Base-by-base conservation (phyloP, 1,140 invertebrate genomes). In the Drosophila eugracilis region DNA sequence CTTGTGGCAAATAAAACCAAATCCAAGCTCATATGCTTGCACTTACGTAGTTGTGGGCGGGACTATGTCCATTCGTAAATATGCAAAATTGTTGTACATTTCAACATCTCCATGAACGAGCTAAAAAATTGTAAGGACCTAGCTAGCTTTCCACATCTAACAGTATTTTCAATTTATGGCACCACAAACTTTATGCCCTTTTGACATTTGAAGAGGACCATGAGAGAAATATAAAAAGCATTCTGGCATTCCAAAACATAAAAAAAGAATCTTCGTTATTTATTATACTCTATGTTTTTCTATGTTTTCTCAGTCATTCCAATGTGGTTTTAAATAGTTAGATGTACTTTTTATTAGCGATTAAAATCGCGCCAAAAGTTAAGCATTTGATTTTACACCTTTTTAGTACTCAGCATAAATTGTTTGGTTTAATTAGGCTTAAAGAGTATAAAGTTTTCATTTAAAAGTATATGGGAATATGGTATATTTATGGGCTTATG, bases 181-280 rank as follows among this genome's bases (percentile, higher is more conserved):
- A 50, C 28, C 39, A 49, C 57, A 78, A 78, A 66, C 59, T 75
- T 42, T 47, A 81, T 63, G 83, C 70, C 32, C 78, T 75, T 62
- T 49, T 83, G 71, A 63, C 70, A 55, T 55, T 78, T 88, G 39
- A 83, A 86, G 78, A 54, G 45, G 14, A 15, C 36, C 44, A 14
- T 37, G 49, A 28, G 48, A 32, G 42, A 49, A 80, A 63, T 67
- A 34, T 12, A 42, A 53, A 28, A 32, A 37, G 15, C 48, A 4
- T 7, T 6, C 22, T 15, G 21, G 42, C 22, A 21, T 58, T 58
- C 21, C 34, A 17, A 47, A 60, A 57, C 53, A 22, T 39, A 70
- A 42, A 48, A 54, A 57, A 21, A n/a, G n/a, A 45, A 58, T 34
- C 15, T n/a, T 42, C 1, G 21, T 15, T 30, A 28, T 54, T 37